Evolutionary conservation across 2,888 invertebrate genomes (phyloP).

Genomic region (Sycophila texana): DNA sequence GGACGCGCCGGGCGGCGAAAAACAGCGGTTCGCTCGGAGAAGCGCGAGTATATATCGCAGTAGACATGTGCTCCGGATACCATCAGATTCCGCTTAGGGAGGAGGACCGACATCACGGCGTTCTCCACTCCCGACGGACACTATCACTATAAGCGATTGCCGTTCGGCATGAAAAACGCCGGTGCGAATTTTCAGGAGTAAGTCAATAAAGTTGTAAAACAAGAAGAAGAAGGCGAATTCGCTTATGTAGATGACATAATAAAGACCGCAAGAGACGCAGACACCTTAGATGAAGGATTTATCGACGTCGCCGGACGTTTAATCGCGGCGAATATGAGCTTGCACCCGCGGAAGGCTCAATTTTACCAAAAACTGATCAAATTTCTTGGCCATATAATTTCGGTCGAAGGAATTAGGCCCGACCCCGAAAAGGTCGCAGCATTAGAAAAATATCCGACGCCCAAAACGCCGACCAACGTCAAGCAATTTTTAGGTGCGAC

Average conservation of each 20-base stretch:
- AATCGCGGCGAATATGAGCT: too few relatives aligned
- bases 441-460: background rate
- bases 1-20: background rate
- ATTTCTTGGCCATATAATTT: background rate
- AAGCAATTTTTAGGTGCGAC: background rate
- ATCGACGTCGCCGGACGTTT: background rate
- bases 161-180: background rate
- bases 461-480: background rate
- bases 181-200: too few relatives aligned
- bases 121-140: background rate
- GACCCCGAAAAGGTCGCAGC: background rate
- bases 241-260: background rate
- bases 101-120: background rate
- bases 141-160: background rate
- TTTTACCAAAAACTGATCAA: background rate
- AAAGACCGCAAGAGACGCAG: background rate
- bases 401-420: background rate
- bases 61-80: background rate
- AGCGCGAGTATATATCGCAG: background rate
- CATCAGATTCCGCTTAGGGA: background rate
- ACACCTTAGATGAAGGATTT: background rate
- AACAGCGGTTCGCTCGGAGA: background rate
- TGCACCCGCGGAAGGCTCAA: too few relatives aligned
- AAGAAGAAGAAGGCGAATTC: background rate
- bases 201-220: background rate